Evolutionary conservation across 2,797 vertebrate species (phyloP).

Genomic region (Zenarchopterus dispar): DNA sequence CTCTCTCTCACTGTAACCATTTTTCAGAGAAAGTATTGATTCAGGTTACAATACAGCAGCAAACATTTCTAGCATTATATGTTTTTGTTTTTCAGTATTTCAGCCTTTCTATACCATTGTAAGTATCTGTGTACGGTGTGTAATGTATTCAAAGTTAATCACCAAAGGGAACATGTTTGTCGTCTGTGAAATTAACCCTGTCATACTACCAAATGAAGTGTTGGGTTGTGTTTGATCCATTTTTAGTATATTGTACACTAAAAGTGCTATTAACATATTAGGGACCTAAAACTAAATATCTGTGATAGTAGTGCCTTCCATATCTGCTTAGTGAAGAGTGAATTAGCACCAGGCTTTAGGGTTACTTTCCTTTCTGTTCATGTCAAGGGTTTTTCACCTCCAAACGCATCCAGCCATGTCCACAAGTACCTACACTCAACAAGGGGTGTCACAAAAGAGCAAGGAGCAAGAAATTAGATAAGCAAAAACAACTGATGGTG

Average conservation of each 20-base stretch:
- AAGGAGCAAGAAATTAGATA: neutral
- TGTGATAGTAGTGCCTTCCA: constrained; percentile 57
- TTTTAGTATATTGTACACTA: constrained; percentile 29
- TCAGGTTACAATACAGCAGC: constrained; percentile 60
- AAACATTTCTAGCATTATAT: constrained; percentile 54
- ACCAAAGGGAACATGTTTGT: constrained; percentile 77
- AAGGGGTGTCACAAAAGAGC: constrained; percentile 20
- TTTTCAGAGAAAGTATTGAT: constrained; percentile 48
- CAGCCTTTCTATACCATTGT: constrained; percentile 65
- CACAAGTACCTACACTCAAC: constrained; percentile 1
- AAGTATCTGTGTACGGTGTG: constrained; percentile 80
- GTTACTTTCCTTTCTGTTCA: constrained; percentile 10
- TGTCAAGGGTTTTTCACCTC: neutral
- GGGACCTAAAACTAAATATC: constrained; percentile 41
- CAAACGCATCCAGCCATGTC: constrained; percentile 13
- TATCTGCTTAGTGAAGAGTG: constrained; percentile 20
- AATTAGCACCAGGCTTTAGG: constrained; percentile 12
- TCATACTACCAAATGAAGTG: constrained; percentile 68
- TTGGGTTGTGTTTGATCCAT: constrained; percentile 50
- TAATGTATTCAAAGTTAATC: constrained; percentile 81
- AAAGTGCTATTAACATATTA: constrained; percentile 42
- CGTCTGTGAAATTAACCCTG: constrained; percentile 69
- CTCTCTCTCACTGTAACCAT: constrained; percentile 47
- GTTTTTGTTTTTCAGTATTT: constrained; percentile 64
- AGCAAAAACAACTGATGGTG: neutral